These are phyloP conservation scores for Teinopalpus imperialis DNA, from an alignment of 2,888 invertebrate species.

Conservation along the genomic window DNA sequence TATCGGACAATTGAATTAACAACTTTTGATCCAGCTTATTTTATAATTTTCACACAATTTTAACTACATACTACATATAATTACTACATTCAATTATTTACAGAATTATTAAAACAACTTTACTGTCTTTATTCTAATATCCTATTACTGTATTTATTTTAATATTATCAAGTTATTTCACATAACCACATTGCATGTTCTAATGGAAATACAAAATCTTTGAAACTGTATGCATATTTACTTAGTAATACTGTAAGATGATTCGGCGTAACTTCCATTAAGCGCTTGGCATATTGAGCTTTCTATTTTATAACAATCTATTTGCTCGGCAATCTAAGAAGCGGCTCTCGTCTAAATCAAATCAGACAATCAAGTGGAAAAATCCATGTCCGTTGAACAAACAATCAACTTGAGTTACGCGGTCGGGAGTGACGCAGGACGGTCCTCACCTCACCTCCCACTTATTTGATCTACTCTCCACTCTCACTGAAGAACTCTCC, in stretches of 20 bases:
- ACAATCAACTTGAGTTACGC: slow-evolving; percentile 79
- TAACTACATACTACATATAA: too few species aligned
- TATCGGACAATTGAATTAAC: too few species aligned
- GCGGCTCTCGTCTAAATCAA: slow-evolving; percentile 70
- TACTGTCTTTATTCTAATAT: too few species aligned
- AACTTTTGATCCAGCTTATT: too few species aligned
- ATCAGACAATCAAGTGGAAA: slow-evolving; percentile 82
- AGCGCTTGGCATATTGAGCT: slow-evolving; percentile 32
- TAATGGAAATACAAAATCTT: too few species aligned
- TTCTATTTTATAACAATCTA: slow-evolving; percentile 47
- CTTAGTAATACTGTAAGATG: not conserved
- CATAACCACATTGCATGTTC: too few species aligned
- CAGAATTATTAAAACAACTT: too few species aligned
- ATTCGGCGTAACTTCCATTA: slow-evolving; percentile 4
- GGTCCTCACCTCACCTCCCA: slow-evolving; percentile 48
- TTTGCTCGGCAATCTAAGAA: slow-evolving; percentile 55
- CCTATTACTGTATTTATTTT: too few species aligned
- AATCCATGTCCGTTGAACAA: slow-evolving; percentile 77
- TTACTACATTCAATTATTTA: too few species aligned
- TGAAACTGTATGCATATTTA: slow-evolving; percentile 13
- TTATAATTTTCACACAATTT: too few species aligned
- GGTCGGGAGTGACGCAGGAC: slow-evolving; percentile 65
- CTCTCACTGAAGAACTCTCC: slow-evolving; percentile 43
- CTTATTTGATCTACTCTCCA: slow-evolving; percentile 66
- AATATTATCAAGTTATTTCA: too few species aligned